Base-by-base conservation (phyloP, 2,797 vertebrate genomes). In the Picus viridis region DNA sequence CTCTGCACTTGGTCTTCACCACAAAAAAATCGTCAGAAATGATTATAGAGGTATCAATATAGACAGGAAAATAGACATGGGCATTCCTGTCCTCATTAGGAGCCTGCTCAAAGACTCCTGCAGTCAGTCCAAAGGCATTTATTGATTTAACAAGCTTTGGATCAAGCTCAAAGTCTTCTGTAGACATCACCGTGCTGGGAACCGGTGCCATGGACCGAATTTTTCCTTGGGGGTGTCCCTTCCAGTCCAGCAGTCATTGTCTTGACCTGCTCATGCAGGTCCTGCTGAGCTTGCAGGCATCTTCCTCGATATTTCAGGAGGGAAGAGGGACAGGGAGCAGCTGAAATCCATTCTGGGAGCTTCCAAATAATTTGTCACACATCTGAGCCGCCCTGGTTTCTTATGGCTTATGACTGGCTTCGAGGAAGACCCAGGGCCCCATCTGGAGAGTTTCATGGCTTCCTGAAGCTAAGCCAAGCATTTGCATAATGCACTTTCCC, bases 371-470 rank as follows among this genome's bases (percentile, higher is more conserved):
- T 43, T 16, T 12, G 5, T 14, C 8, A 26, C 22, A 7, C 2
- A 0, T 8, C 10, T 2, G 49, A 78, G 68, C 61, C 0, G 0
- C 9, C 0, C 2, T 24, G 15, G 4, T 43, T 69, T 16, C 29
- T 30, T 23, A 24, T 3, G 62, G 43, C 13, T 30, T 39, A 73
- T 59, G 30, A 3, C 9, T 6, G 7, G 36, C 19, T 63, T 27
- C 6, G 5, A 8, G 65, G 54, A 26, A 22, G 30, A 13, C 16
- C 43, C 57, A 10, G 27, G 24, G 9, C 41, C 39, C 17, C 13
- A 6, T 9, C 47, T 16, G 8, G 18, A 27, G 49, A 12, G 32
- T 10, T 68, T 59, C 36, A 8, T 8, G 43, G 7, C 23, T 39
- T 39, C 39, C 39, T 26, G n/a, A n/a, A 79, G 43, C 73, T 58